Evolutionary conservation across 2,888 invertebrate genomes (phyloP).

Genomic region (Dryadula phaetusa): DNA sequence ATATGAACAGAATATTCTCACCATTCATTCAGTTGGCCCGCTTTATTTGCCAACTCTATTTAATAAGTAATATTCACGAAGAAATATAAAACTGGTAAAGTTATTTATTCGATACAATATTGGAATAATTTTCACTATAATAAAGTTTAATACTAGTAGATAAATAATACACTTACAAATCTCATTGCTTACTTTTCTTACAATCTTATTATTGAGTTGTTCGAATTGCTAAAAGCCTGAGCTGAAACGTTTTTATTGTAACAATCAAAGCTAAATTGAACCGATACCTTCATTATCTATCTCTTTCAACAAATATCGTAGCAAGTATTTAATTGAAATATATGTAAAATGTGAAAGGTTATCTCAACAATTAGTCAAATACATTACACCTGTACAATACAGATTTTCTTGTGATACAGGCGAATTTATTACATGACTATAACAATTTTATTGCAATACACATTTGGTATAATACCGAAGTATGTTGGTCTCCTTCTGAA

Average conservation of each 20-base stretch:
- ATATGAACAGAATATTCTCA: conserved; percentile 9
- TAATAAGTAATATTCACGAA: neutral
- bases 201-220: conserved; percentile 8
- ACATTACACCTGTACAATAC: neutral
- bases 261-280: conserved; percentile 18
- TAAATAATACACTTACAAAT: conserved; percentile 1
- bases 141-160: neutral
- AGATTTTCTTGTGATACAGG: neutral
- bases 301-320: neutral
- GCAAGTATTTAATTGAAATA: neutral
- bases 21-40: conserved; percentile 4
- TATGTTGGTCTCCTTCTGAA: neutral
- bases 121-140: neutral
- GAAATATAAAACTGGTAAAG: neutral
- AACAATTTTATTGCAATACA: neutral
- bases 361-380: neutral
- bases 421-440: neutral
- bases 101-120: neutral
- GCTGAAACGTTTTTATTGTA: conserved; percentile 26
- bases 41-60: conserved; percentile 1
- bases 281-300: conserved; percentile 12
- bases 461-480: neutral
- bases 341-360: neutral
- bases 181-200: conserved; percentile 13
- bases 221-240: conserved; percentile 16